These are phyloP conservation scores for Nymphicus hollandicus DNA, from an alignment of 2,113 vertebrate genomes.

Conservation along the genomic window DNA sequence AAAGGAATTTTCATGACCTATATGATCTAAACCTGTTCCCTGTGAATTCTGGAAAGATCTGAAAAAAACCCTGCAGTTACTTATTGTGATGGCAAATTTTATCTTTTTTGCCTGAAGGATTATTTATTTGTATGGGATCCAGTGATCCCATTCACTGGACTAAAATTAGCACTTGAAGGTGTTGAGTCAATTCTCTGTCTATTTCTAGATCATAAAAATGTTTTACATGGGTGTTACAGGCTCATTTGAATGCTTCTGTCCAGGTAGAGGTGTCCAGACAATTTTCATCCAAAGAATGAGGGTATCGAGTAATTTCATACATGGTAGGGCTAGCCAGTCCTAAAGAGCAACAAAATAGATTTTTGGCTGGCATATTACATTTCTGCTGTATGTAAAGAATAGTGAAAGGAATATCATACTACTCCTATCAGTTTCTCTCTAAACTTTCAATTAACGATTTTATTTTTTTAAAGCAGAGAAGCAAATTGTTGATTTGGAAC, in stretches of 20 bases:
- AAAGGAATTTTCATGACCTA: not conserved
- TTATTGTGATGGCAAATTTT: not conserved
- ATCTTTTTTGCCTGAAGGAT: not conserved
- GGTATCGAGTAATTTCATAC: not conserved
- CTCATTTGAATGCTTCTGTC: not conserved
- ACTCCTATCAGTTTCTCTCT: not conserved
- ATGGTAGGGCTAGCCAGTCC: not conserved
- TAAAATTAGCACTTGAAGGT: not conserved
- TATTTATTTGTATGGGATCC: not conserved
- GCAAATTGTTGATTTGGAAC: constrained; percentile 12
- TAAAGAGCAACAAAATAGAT: not conserved
- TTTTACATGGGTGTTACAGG: not conserved
- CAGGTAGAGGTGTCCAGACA: not conserved
- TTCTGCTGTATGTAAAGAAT: not conserved
- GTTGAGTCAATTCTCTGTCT: not conserved
- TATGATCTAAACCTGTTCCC: not conserved
- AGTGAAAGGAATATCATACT: not conserved
- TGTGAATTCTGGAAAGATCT: not conserved
- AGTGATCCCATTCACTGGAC: not conserved
- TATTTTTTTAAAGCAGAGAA: constrained; percentile 13
- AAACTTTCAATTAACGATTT: not conserved
- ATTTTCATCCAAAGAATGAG: not conserved
- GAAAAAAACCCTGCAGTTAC: not conserved
- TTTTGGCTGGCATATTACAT: not conserved
- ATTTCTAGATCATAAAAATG: not conserved